Evolutionary conservation across 2,888 invertebrate species (phyloP).

Genomic region (Aspidiotus destructor): DNA sequence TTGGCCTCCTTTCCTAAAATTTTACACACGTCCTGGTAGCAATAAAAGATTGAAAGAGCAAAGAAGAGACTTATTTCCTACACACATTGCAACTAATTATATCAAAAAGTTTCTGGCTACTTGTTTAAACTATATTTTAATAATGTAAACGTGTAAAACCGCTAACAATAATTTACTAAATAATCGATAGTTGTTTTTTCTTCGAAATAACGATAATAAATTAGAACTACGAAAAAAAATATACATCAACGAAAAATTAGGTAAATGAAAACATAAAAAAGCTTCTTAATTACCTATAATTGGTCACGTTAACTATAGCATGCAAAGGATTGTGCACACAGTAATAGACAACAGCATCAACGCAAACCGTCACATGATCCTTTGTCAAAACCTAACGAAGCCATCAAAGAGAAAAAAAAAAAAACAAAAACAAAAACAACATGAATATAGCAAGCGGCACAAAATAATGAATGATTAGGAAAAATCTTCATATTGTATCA

Average conservation of each 20-base stretch:
- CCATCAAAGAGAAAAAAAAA: constrained; percentile 25
- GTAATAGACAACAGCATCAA: constrained; percentile 82
- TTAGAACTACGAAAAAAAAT: not conserved
- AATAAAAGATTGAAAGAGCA: too few relatives aligned
- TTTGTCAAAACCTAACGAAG: constrained; percentile 65
- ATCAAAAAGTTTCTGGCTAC: too few relatives aligned
- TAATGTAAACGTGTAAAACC: too few relatives aligned
- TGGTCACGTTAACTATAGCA: constrained; percentile 63
- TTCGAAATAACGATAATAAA: too few relatives aligned
- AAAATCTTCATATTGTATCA: not conserved
- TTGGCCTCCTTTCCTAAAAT: too few relatives aligned
- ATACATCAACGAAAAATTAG: not conserved
- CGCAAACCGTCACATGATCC: constrained; percentile 88
- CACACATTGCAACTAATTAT: too few relatives aligned
- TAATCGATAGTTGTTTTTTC: too few relatives aligned
- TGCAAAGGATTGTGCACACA: constrained; percentile 68
- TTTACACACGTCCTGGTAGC: too few relatives aligned
- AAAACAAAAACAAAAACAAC: constrained; percentile 20
- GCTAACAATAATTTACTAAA: too few relatives aligned
- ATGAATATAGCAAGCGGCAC: constrained; percentile 6
- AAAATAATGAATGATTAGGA: constrained; percentile 10
- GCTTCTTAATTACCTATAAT: constrained; percentile 53
- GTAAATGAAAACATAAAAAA: not conserved
- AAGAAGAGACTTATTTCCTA: too few relatives aligned
- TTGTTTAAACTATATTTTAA: too few relatives aligned